These are phyloP conservation scores for Onychomys arenicola DNA, from an alignment of 2,797 vertebrate species.

Conservation along the genomic window DNA sequence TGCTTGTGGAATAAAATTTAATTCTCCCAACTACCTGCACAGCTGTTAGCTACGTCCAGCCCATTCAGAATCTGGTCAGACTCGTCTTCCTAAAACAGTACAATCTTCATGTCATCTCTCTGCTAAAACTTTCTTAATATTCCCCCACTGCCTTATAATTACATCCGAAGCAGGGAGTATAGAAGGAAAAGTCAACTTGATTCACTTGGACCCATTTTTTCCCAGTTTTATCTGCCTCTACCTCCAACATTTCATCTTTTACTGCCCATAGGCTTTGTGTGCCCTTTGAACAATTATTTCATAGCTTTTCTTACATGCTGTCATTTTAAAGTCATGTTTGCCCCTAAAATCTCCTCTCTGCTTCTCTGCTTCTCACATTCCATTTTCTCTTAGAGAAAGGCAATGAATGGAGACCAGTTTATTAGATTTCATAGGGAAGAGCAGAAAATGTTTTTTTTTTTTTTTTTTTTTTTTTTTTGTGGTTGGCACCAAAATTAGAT, in stretches of 20 bases:
- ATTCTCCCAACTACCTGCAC: not conserved
- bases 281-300: not conserved
- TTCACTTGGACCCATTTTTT: not conserved
- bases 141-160: not conserved
- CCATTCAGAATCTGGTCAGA: conserved; percentile 43
- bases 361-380: conserved; percentile 25
- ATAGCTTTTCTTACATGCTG: not conserved
- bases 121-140: conserved; percentile 17
- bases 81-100: conserved; percentile 43
- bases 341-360: not conserved
- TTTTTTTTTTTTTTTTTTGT: not conserved
- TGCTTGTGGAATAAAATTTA: conserved; percentile 13
- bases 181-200: not conserved
- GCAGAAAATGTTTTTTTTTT: not conserved
- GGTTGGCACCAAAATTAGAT: not conserved
- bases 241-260: not conserved
- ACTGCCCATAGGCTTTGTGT: not conserved
- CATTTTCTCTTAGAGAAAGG: conserved; percentile 1
- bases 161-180: not conserved
- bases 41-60: not conserved
- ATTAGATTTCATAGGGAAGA: not conserved
- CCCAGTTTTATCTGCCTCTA: not conserved
- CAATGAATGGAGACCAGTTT: not conserved
- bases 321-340: conserved; percentile 30
- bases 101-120: not conserved